phyloP scores from a whole-genome alignment of 2,113 vertebrate species.

The Varanus komodoensis region DNA sequence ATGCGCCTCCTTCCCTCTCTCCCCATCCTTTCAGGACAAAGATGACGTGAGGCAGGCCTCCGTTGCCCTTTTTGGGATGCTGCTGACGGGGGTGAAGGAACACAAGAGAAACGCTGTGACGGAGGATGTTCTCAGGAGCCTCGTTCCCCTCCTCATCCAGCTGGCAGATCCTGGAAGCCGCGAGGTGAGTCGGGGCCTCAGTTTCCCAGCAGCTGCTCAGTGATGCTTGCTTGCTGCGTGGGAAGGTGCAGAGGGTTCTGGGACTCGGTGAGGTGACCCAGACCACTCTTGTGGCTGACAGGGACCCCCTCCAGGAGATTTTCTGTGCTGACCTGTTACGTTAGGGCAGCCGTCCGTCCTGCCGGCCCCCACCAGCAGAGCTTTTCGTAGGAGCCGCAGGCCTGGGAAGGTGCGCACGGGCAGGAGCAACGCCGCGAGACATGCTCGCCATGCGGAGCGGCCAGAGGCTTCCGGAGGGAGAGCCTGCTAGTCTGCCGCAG shows the following conservation, averaged over 20 bases:
- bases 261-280: neutral
- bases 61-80: neutral
- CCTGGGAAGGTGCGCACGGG: too few relatives aligned
- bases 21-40: neutral
- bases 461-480: too few relatives aligned
- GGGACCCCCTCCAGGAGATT: neutral
- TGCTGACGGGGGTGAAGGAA: neutral
- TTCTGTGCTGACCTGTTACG: neutral
- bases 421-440: too few relatives aligned
- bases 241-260: neutral
- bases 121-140: neutral
- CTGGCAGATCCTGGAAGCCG: neutral
- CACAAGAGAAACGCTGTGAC: accelerated
- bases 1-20: neutral
- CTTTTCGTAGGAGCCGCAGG: too few relatives aligned
- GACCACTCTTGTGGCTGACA: neutral
- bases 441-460: too few relatives aligned
- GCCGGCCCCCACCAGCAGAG: too few relatives aligned
- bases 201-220: neutral
- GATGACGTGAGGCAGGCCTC: accelerated
- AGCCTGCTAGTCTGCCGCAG: too few relatives aligned
- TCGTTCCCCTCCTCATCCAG: neutral
- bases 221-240: neutral
- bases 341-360: neutral
- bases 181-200: neutral